Conservation (phyloP, 2,888 invertebrate genomes). For the Drosophila setosimentum region DNA sequence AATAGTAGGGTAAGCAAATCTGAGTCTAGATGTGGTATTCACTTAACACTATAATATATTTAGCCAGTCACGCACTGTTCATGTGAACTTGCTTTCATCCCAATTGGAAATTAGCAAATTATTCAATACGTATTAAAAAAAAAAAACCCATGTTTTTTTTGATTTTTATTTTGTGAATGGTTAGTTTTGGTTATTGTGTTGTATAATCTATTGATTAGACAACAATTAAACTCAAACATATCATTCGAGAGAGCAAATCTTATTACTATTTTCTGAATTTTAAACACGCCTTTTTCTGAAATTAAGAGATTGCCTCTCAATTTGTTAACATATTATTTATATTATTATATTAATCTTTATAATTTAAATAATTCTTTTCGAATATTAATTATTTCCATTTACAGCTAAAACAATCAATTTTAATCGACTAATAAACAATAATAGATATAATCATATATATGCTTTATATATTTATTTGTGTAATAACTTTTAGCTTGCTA, state of each 20-base stretch:
- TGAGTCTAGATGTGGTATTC: neutral
- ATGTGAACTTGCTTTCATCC: neutral
- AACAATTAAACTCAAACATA: neutral
- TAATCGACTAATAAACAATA: neutral
- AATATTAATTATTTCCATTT: neutral
- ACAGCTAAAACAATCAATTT: neutral
- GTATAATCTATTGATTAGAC: neutral
- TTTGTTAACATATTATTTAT: accelerated
- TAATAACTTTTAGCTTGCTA: neutral
- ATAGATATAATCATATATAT: neutral
- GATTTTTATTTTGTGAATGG: neutral
- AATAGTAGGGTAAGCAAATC: neutral
- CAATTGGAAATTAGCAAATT: neutral
- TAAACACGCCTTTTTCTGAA: neutral
- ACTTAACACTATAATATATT: neutral
- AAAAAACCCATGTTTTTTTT: too few species aligned
- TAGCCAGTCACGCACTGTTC: too few species aligned
- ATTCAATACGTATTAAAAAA: neutral
- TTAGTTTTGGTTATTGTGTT: neutral
- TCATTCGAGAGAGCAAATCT: neutral
- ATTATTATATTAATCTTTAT: neutral
- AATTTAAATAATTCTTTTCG: neutral
- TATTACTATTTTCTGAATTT: neutral
- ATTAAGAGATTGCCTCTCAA: neutral
- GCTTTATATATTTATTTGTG: neutral